A percentile compares a stretch with the other conserved stretches of the same genome.
phyloP scores from a whole-genome alignment of 64 coral and sea anemone species.

The Pocillopora verrucosa region DNA sequence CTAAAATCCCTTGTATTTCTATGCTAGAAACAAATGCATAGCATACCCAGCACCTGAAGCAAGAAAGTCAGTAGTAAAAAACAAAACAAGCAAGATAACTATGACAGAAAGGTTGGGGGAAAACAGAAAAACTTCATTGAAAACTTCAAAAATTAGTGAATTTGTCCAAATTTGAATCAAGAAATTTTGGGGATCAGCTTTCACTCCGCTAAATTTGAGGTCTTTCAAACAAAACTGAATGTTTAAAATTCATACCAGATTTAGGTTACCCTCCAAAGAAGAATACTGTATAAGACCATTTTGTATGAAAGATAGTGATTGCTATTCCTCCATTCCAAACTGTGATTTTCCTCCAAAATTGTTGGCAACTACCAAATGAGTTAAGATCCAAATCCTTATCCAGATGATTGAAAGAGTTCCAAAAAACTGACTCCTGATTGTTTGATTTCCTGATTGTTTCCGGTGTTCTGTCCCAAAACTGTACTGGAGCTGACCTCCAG shows the following conservation, averaged over 20 bases:
- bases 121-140: background rate
- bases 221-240: background rate
- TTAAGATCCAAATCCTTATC: conserved; percentile 47
- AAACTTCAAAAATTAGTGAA: background rate
- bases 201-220: conserved; percentile 7
- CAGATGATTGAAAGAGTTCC: conserved; percentile 10
- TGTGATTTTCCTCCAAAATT: conserved; percentile 50
- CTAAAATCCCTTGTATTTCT: background rate
- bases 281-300: conserved; percentile 31
- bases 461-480: conserved; percentile 43
- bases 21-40: background rate
- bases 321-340: conserved; percentile 35
- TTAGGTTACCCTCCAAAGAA: conserved; percentile 19
- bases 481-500: conserved; percentile 41
- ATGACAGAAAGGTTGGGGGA: background rate
- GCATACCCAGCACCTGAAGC: background rate
- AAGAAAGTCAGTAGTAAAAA: conserved; percentile 27
- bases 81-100: background rate
- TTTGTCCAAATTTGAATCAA: background rate
- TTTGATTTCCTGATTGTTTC: conserved; percentile 26
- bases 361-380: conserved; percentile 36
- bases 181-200: background rate
- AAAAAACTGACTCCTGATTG: conserved; percentile 36
- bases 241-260: conserved; percentile 25
- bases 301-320: conserved; percentile 40